Base-by-base conservation (phyloP, 2,797 vertebrate species). In the Thunnus albacares region DNA sequence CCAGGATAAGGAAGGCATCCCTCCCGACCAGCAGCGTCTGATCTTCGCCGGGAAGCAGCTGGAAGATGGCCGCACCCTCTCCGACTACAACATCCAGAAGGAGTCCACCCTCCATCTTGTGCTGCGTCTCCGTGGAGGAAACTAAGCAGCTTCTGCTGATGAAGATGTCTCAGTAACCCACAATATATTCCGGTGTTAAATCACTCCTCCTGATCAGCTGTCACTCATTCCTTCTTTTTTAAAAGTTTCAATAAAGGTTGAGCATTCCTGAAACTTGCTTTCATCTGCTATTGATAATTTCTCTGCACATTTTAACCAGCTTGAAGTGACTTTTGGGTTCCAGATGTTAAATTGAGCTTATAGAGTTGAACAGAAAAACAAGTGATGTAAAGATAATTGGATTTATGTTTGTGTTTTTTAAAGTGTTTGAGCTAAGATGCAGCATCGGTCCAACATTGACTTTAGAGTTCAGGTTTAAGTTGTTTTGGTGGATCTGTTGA, bases 61-160 rank as follows among this genome's bases (percentile, higher is more conserved):
- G 38, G 38, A 38, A 38, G 38, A 38, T 3, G 38, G 38, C 38
- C 38, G 92, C 56, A 94, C 93, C 0, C 89, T 94, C 1, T 93
- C 90, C 0, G 91, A 94, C 86, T 94, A 94, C 85, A 95, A 94
- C 84, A 95, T 94, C 70, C 94, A 94, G 83, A 95, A 93, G 14
- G 91, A 93, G 7, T 94, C 93, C 57, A 94, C 94, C 24, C 89
- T 95, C 4, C 92, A 94, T 0, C 83, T 95, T 0, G 93, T 94
- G 0, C 63, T 94, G 0, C 90, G 92, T 55, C 45, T 89, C 3
- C 30, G 85, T 12, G 88, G 87, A 35, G 86, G 88, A 75, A 84
- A 87, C 75, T 87, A 52, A 61, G 12, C 17, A 0, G 15, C 62
- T 24, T 3, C 58, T 26, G 18, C 28, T 57, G 11, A 12, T 9